Base-by-base conservation (phyloP, 2,797 vertebrate species). In the Trachurus trachurus region DNA sequence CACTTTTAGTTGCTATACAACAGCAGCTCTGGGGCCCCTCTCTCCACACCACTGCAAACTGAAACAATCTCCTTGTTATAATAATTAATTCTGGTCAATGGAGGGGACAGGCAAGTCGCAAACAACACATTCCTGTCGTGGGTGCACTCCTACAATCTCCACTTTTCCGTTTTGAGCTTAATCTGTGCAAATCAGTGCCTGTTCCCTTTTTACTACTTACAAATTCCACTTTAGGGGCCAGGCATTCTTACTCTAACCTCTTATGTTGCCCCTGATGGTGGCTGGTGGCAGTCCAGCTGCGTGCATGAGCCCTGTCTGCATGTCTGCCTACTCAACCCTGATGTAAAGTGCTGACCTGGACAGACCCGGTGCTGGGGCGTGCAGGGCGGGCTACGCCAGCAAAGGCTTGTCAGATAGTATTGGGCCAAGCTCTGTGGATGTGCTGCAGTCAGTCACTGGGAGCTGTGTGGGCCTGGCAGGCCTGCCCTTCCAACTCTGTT, bases 271-370 rank as follows among this genome's bases (percentile, higher is more conserved):
- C 82, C 71, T 87, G 78, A 78, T 76, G 69, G 57, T 13, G n/a
- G 45, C 67, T 78, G 75, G 66, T 82, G 74, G 76, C 56, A 34
- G 58, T 82, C 67, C 69, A 81, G 88, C 76, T 81, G 77, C 50
- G 37, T 75, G 70, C 67, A 74, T 69, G 58, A 81, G 69, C 61
- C 70, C 74, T 66, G 75, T 79, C 82, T 87, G 81, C 74, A 78
- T 82, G 86, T 85, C 83, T 84, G 93, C 84, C 74, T 88, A 87
- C 84, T 88, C 78, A 82, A 90, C 87, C 88, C 77, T 90, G 90
- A 84, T 82, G 71, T 87, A 88, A 93, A 93, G 61, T 90, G 92
- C 91, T 94, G 94, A 93, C 91, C 88, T 81, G 81, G 78, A 82
- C 88, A 90, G 84, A 72, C 77, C 85, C 61, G 1, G 69, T 67